Evolutionary conservation across 1,140 invertebrate species (phyloP), one percentile per base, ranked within the genome.

Genomic region (Lepidurus couesii): DNA sequence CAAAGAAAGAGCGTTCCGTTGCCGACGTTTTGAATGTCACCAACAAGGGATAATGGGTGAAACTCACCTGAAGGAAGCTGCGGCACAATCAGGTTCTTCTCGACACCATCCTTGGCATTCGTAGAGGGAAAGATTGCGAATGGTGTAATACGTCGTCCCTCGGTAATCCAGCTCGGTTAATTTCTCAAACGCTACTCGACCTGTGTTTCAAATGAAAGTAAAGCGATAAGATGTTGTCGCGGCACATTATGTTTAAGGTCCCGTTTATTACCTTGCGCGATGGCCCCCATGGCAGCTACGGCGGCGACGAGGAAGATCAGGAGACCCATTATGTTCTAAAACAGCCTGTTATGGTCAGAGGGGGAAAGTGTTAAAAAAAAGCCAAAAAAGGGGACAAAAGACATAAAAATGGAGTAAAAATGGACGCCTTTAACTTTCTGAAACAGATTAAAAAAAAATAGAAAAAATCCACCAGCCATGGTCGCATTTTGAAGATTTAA

Each of bases 81-180:
- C 93, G 82, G 94, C 93, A 83, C 95, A 97, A 82, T 96, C 94
- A 0, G 91, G 89, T 83, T 97, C 95, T 83, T 96, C 94, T 78
- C 93, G 86, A 84, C 95, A 97, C 94, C 94, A 96, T 44, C 94
- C 94, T 84, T 97, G 94, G 84, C 95, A 97, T 86, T 97, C 95
- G 87, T 95, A 95, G 44, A 97, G 86, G 8, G 94, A 95, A 42
- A 97, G 87, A 85, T 97, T 97, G 82, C 94, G 91, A 53, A 95
- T 94, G 34, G 92, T 96, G 86, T 95, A 96, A 84, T 97, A 97
- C 8, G 93, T 95, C 44, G 91, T 95, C 42, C 95, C 95, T 74
- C 91, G 87, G 84, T 95, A 97, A 84, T 97, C 95, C 80, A 91
- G 91, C 84, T 96, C 94, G 77, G 95, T 96, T 79, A 97, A 86